A percentile compares a stretch with the other conserved stretches of the same genome.
phyloP scores from a whole-genome alignment of 2,797 vertebrate species.

The Gymnoscopelus microlampas region DNA sequence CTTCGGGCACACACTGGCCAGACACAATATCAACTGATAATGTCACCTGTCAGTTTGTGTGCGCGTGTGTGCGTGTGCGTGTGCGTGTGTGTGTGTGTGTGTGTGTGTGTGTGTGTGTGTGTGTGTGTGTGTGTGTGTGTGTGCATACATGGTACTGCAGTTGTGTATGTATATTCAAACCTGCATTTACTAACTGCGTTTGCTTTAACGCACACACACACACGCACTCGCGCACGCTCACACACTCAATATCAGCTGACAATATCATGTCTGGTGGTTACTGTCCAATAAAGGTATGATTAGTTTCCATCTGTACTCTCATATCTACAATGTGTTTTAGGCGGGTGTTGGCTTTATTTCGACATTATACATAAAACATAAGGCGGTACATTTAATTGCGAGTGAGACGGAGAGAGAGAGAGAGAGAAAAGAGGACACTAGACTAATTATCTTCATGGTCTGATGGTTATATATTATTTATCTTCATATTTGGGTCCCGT shows the following conservation, averaged over 20 bases:
- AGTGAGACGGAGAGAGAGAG: slow-evolving; percentile 26
- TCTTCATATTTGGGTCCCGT: slow-evolving; percentile 62
- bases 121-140: slow-evolving; percentile 7
- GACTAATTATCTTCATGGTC: slow-evolving; percentile 84
- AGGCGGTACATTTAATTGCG: slow-evolving; percentile 80
- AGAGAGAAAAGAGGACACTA: slow-evolving; percentile 73
- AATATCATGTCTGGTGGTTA: slow-evolving; percentile 51
- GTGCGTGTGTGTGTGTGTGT: slow-evolving; percentile 4
- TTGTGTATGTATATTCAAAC: too few species aligned
- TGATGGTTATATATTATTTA: slow-evolving; percentile 82
- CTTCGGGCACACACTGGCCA: background rate
- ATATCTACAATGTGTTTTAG: slow-evolving; percentile 63
- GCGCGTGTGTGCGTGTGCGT: too few species aligned
- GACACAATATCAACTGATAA: slow-evolving; percentile 29
- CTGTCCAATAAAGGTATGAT: slow-evolving; percentile 52
- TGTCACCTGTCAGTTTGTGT: slow-evolving; percentile 46
- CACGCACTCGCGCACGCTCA: background rate
- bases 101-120: slow-evolving; percentile 1
- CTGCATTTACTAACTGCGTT: too few species aligned
- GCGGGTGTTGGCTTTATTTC: slow-evolving; percentile 64
- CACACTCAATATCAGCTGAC: background rate
- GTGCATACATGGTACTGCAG: too few species aligned
- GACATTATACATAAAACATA: slow-evolving; percentile 83
- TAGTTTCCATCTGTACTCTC: slow-evolving; percentile 44
- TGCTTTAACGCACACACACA: background rate